These are phyloP conservation scores for Zele albiditarsus DNA, from an alignment of 2,888 invertebrate species.

Conservation along the genomic window DNA sequence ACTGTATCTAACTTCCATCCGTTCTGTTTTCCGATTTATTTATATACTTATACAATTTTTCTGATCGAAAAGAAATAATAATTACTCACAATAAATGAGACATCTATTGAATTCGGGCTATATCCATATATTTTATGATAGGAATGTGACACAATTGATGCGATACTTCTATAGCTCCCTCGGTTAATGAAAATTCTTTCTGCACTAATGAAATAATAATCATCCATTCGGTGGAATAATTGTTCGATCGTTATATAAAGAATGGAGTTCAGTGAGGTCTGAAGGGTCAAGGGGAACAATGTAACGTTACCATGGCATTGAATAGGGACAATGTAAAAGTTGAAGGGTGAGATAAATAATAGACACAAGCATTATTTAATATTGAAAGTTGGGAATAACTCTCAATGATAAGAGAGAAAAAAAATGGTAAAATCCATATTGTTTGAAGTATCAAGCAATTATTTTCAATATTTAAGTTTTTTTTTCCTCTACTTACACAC, in stretches of 20 bases:
- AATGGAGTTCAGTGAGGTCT: constrained; percentile 57
- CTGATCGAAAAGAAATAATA: neutral
- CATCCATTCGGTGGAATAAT: constrained; percentile 58
- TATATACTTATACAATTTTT: neutral
- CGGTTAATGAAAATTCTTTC: constrained; percentile 9
- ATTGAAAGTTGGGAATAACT: neutral
- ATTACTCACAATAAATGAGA: neutral
- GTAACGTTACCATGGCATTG: constrained; percentile 60
- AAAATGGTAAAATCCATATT: neutral
- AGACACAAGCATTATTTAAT: neutral
- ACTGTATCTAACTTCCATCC: no score
- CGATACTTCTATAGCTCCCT: neutral
- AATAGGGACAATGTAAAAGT: constrained; percentile 56
- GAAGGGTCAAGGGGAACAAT: constrained; percentile 56
- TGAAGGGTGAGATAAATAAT: constrained; percentile 33
- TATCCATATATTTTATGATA: neutral
- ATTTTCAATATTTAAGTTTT: neutral
- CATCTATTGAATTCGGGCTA: neutral
- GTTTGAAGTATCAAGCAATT: neutral
- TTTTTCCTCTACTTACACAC: neutral
- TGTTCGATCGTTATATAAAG: constrained; percentile 58
- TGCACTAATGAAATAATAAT: constrained; percentile 45
- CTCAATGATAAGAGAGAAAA: neutral
- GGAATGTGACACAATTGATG: neutral
- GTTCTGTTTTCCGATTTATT: neutral